Base-by-base conservation (phyloP, 2,113 vertebrate species). In the Lagenorhynchus albirostris region DNA sequence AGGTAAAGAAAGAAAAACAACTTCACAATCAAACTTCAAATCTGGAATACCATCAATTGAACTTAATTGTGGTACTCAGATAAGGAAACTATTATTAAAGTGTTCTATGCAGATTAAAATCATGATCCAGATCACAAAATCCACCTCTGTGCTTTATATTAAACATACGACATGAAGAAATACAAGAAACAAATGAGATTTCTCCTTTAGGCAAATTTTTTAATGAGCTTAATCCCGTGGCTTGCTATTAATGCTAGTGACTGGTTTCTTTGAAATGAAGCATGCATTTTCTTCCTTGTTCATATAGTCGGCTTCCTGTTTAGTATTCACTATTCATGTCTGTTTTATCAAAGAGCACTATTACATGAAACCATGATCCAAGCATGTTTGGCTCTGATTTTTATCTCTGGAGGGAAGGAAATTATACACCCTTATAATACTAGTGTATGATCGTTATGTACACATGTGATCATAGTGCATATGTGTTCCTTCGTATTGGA, bases 321-420 rank as follows among this genome's bases (percentile, higher is more conserved):
- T 82, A 96, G 71, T 97, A 96, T 97, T 97, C 97, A 98, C 97
- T 97, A 97, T 98, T 97, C 92, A 91, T 91, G 60, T 94, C 94
- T 97, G 89, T 96, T 97, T 98, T 97, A 92, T 97, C 96, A 97
- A 87, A 94, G 86, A 97, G 70, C 81, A 94, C 90, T 83, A 89
- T 95, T 94, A 79, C 80, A 92, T 76, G 88, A 94, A 96, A 92
- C 90, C 36, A 91, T 81, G 95, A 96, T 90, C 20, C 87, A 97
- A 91, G 44, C 77, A 97, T 92, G 71, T 92, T 97, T 92, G 71
- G n/a, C 26, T 87, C 73, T 85, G 63, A 44, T 70, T 95, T 96
- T 97, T 96, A 86, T 92, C 96, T 95, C 86, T 84, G 50, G 55
- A 95, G 31, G 23, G 29, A 87, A 93, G 33, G 50, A 97, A 91